These are phyloP conservation scores for Parazoanthus atlanticus DNA, from an alignment of 92 coral and sea anemone species.

Conservation along the genomic window DNA sequence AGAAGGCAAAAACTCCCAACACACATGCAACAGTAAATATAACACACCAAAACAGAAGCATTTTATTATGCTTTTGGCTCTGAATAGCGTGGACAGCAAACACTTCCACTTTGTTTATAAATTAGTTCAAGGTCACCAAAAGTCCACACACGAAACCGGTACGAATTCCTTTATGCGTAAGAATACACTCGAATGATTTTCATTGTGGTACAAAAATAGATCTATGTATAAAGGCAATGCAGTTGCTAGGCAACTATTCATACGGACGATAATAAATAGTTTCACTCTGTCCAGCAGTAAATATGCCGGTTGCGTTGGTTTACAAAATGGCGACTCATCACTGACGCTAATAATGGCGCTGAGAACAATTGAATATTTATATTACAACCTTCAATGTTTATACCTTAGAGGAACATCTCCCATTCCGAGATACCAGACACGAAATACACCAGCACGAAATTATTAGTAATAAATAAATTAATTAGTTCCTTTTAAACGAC, in stretches of 20 bases:
- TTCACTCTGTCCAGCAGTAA: not conserved
- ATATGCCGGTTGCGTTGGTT: not conserved
- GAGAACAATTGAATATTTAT: not conserved
- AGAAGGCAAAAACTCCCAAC: not conserved
- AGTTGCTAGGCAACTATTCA: conserved; percentile 44
- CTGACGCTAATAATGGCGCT: not conserved
- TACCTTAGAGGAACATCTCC: not conserved
- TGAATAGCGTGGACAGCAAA: not conserved
- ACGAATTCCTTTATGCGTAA: not conserved
- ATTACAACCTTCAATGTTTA: not conserved
- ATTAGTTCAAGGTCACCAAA: not conserved
- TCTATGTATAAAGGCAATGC: not conserved
- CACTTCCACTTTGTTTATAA: not conserved
- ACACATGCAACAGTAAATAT: not conserved
- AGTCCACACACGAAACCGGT: conserved; percentile 10
- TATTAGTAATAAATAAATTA: not conserved
- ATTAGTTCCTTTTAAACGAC: not conserved
- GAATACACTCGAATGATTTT: conserved; percentile 2
- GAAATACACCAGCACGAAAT: not conserved
- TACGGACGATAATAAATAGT: conserved; percentile 11
- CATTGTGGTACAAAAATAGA: conserved; percentile 23
- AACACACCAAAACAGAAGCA: not conserved
- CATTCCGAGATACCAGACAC: not conserved
- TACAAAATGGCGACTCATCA: not conserved
- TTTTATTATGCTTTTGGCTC: not conserved